A percentile compares a stretch with the other conserved stretches of the same genome.
Evolutionary conservation across 2,888 invertebrate species (phyloP).

Genomic region (Andrena camellia): DNA sequence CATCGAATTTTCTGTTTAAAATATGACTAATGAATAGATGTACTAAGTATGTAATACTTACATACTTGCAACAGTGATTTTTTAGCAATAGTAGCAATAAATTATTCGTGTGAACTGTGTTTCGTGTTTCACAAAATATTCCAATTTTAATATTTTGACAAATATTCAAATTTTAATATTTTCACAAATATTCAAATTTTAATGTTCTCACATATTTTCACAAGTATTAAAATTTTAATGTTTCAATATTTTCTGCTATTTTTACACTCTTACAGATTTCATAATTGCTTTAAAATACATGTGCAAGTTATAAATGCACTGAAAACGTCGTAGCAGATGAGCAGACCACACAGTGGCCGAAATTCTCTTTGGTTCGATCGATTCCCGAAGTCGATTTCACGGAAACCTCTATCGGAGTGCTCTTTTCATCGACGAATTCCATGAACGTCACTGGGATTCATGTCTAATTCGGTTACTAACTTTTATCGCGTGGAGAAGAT

Average conservation of each 20-base stretch:
- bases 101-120: too few relatives aligned
- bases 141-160: too few relatives aligned
- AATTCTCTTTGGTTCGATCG: conserved; percentile 11
- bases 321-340: conserved; percentile 14
- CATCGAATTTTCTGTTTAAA: not conserved
- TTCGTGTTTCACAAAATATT: too few relatives aligned
- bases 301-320: conserved; percentile 19
- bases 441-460: conserved; percentile 21
- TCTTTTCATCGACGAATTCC: conserved; percentile 5
- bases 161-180: too few relatives aligned
- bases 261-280: too few relatives aligned
- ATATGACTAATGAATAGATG: not conserved
- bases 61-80: not conserved
- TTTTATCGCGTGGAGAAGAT: conserved; percentile 16
- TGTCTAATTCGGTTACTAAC: conserved; percentile 32
- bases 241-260: too few relatives aligned
- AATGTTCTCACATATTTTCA: too few relatives aligned
- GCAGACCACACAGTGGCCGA: not conserved
- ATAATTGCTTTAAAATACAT: not conserved
- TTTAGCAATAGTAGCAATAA: too few relatives aligned
- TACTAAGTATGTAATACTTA: not conserved
- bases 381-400: conserved; percentile 11
- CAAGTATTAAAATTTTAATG: too few relatives aligned
- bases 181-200: too few relatives aligned
- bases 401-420: not conserved